These are phyloP conservation scores for Eumaeus atala DNA, from an alignment of 1,140 invertebrate species.

Conservation along the genomic window DNA sequence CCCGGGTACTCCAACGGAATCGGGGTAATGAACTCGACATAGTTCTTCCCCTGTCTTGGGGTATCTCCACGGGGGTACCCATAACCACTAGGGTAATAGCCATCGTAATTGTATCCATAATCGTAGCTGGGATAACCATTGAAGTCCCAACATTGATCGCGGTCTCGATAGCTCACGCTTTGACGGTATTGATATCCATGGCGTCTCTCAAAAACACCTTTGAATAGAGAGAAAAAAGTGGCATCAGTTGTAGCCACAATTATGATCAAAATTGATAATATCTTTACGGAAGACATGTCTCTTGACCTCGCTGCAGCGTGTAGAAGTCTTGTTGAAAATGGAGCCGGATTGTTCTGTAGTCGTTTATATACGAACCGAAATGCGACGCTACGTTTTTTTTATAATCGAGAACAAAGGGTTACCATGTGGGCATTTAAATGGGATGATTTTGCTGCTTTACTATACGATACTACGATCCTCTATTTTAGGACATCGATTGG, in stretches of 20 bases:
- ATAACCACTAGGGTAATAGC: background rate
- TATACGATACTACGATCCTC: too few relatives aligned
- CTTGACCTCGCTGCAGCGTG: background rate
- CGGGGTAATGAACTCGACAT: background rate
- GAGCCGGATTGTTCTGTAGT: background rate
- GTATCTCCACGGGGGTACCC: background rate
- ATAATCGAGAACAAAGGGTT: too few relatives aligned
- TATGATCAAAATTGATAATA: background rate
- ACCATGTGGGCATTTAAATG: too few relatives aligned
- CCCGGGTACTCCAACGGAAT: background rate
- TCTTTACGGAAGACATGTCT: background rate
- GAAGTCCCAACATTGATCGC: too few relatives aligned
- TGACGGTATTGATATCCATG: too few relatives aligned
- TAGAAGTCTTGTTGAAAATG: background rate
- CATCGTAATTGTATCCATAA: background rate
- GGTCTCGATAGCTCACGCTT: too few relatives aligned
- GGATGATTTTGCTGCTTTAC: too few relatives aligned
- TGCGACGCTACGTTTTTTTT: too few relatives aligned
- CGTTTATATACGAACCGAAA: background rate
- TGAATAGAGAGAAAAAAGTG: background rate
- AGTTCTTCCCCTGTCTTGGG: background rate
- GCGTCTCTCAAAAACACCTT: background rate
- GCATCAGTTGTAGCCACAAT: background rate
- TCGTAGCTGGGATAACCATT: background rate
- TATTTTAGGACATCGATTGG: too few relatives aligned